Evolutionary conservation across 2,797 vertebrate species (phyloP).

Genomic region (Micromesistius poutassou): DNA sequence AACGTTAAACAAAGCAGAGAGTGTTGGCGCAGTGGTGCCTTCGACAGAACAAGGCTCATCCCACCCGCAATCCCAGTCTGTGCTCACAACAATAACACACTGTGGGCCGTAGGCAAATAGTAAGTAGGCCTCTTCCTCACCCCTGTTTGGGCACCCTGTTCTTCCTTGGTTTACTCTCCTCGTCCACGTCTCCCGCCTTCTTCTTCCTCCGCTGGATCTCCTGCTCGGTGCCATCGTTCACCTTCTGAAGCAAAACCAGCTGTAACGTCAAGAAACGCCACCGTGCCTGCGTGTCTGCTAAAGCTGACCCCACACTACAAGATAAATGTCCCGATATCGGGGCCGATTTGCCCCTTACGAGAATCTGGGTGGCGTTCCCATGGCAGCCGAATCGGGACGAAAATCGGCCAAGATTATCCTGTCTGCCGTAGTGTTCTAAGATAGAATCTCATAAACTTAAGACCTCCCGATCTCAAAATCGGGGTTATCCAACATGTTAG

Average conservation of each 20-base stretch:
- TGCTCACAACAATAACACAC: background rate
- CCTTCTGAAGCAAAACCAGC: slow-evolving; percentile 53
- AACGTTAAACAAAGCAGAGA: background rate
- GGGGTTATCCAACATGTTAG: too few relatives aligned
- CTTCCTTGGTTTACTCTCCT: slow-evolving; percentile 86
- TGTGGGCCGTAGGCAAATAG: background rate
- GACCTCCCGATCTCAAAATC: too few relatives aligned
- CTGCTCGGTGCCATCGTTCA: slow-evolving; percentile 79
- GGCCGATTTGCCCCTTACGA: too few relatives aligned
- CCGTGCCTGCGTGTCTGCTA: background rate
- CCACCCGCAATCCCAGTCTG: background rate
- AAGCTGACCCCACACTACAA: too few relatives aligned
- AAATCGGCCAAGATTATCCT: too few relatives aligned
- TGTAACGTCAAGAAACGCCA: background rate
- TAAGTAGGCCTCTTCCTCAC: slow-evolving; percentile 56
- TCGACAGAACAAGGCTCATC: background rate
- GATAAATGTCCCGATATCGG: too few relatives aligned
- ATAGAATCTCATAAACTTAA: too few relatives aligned
- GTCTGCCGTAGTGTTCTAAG: too few relatives aligned
- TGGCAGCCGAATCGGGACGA: too few relatives aligned
- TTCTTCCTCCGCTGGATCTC: slow-evolving; percentile 88
- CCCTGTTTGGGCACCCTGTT: slow-evolving; percentile 83
- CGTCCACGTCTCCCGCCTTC: slow-evolving; percentile 76
- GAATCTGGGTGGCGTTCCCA: too few relatives aligned
- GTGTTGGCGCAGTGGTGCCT: background rate